These are phyloP conservation scores for Lycaena phlaeas DNA, from an alignment of 2,888 invertebrate species.

Conservation along the genomic window DNA sequence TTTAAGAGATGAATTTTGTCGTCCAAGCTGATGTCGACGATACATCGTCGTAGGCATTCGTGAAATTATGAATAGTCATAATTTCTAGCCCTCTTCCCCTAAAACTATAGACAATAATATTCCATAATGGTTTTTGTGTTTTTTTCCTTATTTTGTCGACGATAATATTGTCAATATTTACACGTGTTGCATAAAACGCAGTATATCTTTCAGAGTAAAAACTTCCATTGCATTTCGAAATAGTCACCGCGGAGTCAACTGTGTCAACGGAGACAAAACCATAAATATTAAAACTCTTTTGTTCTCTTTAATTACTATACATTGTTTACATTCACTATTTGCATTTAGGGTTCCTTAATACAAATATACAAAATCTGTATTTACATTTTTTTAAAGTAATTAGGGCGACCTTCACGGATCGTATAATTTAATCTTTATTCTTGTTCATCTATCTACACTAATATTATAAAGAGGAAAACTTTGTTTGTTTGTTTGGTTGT, in stretches of 20 bases:
- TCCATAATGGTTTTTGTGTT: background rate
- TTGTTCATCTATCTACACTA: too few species aligned
- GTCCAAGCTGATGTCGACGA: too few species aligned
- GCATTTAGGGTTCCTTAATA: background rate
- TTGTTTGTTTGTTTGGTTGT: too few species aligned
- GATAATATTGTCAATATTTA: background rate
- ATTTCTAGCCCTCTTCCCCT: too few species aligned
- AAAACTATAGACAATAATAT: too few species aligned
- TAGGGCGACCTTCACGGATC: too few species aligned
- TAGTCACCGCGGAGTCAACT: background rate
- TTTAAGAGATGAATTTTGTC: too few species aligned
- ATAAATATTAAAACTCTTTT: slow-evolving; percentile 8
- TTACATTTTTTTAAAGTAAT: too few species aligned
- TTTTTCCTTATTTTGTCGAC: background rate
- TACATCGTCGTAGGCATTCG: too few species aligned
- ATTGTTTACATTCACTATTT: background rate
- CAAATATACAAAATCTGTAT: background rate
- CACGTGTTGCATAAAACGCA: slow-evolving; percentile 1
- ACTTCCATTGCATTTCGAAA: slow-evolving; percentile 4
- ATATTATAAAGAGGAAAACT: too few species aligned
- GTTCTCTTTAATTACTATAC: background rate
- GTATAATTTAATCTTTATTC: too few species aligned
- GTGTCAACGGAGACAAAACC: slow-evolving; percentile 2
- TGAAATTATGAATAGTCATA: too few species aligned
- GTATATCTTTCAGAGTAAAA: slow-evolving; percentile 1